Evolutionary conservation across 2,113 vertebrate genomes (phyloP).

Genomic region (Erythrolamprus reginae): DNA sequence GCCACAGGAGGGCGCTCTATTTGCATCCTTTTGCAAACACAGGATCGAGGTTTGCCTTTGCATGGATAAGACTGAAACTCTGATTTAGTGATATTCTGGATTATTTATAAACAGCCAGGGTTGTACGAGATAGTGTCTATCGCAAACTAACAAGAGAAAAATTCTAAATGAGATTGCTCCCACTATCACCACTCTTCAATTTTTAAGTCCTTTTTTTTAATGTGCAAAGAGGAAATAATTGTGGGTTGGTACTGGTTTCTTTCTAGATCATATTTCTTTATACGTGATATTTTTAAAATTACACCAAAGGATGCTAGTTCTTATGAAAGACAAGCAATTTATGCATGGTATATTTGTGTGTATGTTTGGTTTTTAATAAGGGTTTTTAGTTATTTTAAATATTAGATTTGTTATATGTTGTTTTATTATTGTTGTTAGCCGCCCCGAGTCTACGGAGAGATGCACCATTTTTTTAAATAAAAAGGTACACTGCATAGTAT

Average conservation of each 20-base stretch:
- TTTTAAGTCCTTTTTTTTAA: constrained; percentile 6
- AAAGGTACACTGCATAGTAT: not conserved
- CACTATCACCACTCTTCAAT: not conserved
- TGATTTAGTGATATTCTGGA: not conserved
- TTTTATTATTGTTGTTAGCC: no score
- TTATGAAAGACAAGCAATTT: not conserved
- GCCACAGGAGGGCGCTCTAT: constrained; percentile 70
- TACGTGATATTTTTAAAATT: not conserved
- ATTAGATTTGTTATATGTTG: no score
- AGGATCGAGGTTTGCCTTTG: not conserved
- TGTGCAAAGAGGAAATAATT: not conserved
- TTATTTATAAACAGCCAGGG: not conserved
- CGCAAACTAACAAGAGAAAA: not conserved
- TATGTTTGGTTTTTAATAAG: no score
- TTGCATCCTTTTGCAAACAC: constrained; percentile 17
- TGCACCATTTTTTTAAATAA: not conserved
- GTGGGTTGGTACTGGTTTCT: not conserved
- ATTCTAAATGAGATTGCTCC: not conserved
- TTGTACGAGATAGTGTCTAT: not conserved
- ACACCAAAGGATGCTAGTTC: not conserved
- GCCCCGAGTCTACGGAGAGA: no score
- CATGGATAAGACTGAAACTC: not conserved
- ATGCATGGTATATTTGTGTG: no score
- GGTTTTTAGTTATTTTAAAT: no score
- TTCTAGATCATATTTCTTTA: not conserved